phyloP scores from a whole-genome alignment of 2,888 invertebrate species.

The Argyra leucocephala region DNA sequence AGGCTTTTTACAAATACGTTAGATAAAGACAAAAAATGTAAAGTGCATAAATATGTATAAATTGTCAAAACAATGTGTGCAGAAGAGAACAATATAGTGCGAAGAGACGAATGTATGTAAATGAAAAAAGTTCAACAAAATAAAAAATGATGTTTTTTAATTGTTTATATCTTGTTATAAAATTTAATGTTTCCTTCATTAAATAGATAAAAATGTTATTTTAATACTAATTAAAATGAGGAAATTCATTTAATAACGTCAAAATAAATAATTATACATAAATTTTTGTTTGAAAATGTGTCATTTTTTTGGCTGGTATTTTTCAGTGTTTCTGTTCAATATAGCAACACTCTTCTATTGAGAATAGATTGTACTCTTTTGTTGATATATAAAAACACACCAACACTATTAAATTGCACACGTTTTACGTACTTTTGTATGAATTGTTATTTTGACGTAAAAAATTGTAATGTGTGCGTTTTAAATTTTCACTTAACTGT shows the following conservation, averaged over 20 bases:
- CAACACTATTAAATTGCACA: background rate
- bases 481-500: constrained; percentile 10
- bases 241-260: background rate
- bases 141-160: constrained; percentile 6
- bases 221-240: background rate
- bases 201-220: background rate
- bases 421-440: background rate
- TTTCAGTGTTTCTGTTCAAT: background rate
- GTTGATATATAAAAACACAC: background rate
- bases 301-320: constrained; percentile 6
- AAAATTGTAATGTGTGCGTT: background rate
- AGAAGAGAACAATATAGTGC: constrained; percentile 3
- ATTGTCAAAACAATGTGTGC: constrained; percentile 6
- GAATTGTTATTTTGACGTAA: constrained; percentile 3
- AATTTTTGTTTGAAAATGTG: background rate
- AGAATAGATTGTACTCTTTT: background rate
- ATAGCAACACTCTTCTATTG: background rate
- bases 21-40: constrained; percentile 2
- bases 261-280: background rate
- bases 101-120: constrained; percentile 6
- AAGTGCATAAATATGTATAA: constrained; percentile 4
- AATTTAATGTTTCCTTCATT: background rate
- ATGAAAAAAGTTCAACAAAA: background rate
- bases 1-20: constrained; percentile 1
- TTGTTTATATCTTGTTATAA: background rate